These are phyloP conservation scores for Netelia melanura DNA, from an alignment of 2,888 invertebrate genomes.

Conservation along the genomic window DNA sequence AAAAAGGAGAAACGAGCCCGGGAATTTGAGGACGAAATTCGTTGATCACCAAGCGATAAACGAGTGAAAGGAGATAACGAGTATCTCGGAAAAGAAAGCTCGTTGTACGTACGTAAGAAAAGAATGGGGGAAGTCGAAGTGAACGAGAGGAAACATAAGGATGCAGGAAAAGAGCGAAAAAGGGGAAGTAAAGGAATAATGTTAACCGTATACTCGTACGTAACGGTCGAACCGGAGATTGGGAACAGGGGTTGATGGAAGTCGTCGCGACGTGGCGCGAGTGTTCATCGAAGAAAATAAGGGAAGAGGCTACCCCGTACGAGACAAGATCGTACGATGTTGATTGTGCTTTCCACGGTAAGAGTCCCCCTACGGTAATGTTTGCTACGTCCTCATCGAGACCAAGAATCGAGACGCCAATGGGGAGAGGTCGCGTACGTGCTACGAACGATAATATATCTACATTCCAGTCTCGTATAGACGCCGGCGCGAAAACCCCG, in stretches of 20 bases:
- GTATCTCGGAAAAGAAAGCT: conserved; percentile 16
- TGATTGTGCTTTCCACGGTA: conserved; percentile 56
- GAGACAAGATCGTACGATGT: conserved; percentile 46
- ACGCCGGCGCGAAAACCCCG: neutral
- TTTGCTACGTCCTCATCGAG: conserved; percentile 45
- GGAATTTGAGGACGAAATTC: conserved; percentile 22
- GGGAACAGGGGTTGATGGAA: conserved; percentile 61
- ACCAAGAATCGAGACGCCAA: conserved; percentile 40
- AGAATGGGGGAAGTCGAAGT: conserved; percentile 32
- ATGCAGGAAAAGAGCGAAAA: conserved; percentile 27
- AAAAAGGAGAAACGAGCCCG: conserved; percentile 29
- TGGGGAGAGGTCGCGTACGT: conserved; percentile 39
- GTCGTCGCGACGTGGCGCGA: conserved; percentile 25
- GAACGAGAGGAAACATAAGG: conserved; percentile 24
- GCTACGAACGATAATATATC: conserved; percentile 40
- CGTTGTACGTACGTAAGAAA: conserved; percentile 26
- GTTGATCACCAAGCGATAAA: conserved; percentile 38
- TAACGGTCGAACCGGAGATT: conserved; percentile 50
- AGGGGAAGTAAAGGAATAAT: conserved; percentile 50
- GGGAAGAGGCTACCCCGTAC: conserved; percentile 3
- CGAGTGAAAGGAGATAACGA: conserved; percentile 7
- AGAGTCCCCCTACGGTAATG: conserved; percentile 36
- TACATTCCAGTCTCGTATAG: neutral
- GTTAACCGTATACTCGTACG: conserved; percentile 50
- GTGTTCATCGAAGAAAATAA: conserved; percentile 31